A percentile compares a stretch with the other conserved stretches of the same genome.
Conservation (phyloP, 1,140 invertebrate species). For the Oreohelix idahoensis region DNA sequence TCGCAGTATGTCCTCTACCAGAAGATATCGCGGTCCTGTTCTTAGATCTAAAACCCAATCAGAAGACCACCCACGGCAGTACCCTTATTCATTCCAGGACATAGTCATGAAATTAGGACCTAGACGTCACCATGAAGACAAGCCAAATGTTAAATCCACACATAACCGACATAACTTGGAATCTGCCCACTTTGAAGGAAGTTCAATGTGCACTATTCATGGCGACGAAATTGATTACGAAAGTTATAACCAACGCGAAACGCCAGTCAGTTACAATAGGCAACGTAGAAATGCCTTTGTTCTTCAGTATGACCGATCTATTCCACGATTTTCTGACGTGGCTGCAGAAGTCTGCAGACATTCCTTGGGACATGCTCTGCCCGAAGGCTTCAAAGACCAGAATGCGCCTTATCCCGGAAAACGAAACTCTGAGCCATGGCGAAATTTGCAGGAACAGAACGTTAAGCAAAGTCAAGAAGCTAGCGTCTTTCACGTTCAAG, state of each 20-base stretch:
- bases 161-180: neutral
- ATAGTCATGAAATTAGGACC: constrained; percentile 32
- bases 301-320: neutral
- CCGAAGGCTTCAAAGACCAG: neutral
- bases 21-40: neutral
- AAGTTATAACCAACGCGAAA: neutral
- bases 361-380: neutral
- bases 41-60: constrained; percentile 15
- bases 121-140: neutral
- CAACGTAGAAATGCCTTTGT: constrained; percentile 25
- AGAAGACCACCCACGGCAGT: neutral
- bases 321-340: neutral
- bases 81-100: constrained; percentile 7
- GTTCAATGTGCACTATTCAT: constrained; percentile 35
- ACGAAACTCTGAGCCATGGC: constrained; percentile 27
- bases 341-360: neutral
- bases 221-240: constrained; percentile 14
- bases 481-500: constrained; percentile 17
- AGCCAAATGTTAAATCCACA: neutral
- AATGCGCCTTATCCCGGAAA: neutral
- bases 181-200: neutral
- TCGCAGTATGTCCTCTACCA: neutral
- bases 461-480: neutral
- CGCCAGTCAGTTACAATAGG: neutral
- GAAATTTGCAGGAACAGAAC: neutral